Evolutionary conservation across 2,113 vertebrate species (phyloP).

Genomic region (Gopherus evgoodei): DNA sequence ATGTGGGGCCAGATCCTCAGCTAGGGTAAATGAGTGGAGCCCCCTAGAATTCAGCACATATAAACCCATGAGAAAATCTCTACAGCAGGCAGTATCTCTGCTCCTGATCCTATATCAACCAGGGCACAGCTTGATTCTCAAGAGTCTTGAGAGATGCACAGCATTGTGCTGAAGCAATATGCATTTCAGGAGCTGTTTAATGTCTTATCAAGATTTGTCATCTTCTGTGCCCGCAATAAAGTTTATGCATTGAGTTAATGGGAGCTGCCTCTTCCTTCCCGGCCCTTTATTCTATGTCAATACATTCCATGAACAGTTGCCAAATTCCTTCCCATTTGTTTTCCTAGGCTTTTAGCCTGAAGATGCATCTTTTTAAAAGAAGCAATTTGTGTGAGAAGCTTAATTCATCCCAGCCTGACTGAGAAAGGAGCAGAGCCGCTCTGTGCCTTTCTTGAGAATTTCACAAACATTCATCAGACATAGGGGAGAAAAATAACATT

Average conservation of each 20-base stretch:
- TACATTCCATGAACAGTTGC: neutral
- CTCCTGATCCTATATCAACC: neutral
- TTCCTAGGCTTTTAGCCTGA: neutral
- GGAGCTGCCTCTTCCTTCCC: neutral
- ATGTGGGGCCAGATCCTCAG: neutral
- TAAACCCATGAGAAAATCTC: neutral
- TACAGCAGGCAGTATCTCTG: neutral
- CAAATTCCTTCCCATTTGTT: neutral
- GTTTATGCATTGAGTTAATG: neutral
- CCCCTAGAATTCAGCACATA: neutral
- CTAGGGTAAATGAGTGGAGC: neutral
- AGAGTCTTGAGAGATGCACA: neutral
- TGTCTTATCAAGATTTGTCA: neutral
- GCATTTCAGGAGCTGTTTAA: neutral
- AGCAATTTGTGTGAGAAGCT: neutral
- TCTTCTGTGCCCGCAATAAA: neutral
- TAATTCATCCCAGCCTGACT: neutral
- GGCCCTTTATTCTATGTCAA: neutral
- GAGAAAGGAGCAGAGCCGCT: neutral
- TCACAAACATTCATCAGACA: accelerated
- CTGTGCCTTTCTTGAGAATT: neutral
- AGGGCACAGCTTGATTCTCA: accelerated
- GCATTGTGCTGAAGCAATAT: neutral
- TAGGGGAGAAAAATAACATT: neutral
- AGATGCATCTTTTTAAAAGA: neutral